Base-by-base conservation (phyloP, 1,140 invertebrate genomes). In the Magallana angulata region DNA sequence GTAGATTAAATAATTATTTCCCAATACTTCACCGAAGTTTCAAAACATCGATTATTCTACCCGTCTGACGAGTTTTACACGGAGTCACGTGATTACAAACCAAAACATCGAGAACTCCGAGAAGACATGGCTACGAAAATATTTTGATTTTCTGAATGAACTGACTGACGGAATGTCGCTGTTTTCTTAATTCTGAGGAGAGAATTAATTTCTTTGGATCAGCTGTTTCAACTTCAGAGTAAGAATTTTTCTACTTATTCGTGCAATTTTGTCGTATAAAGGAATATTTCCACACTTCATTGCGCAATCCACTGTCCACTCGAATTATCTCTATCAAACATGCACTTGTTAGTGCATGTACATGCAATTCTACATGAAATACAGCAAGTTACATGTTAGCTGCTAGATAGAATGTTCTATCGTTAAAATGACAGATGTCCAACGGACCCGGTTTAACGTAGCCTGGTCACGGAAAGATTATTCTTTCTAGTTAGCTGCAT, bases 1-100 rank as follows among this genome's bases (percentile, higher is more conserved):
- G 36, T 48, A 48, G 0, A 48, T 5, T 48, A 4, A 48, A 48
- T 48, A 48, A 48, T 4, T 48, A 48, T 48, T 48, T 48, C 36
- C 36, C 36, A 48, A 48, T 48, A 48, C 36, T 48, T 48, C 36
- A 48, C 36, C 36, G 36, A 48, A 48, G 36, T 48, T 48, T 48
- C 36, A 48, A 48, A 48, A 48, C 36, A 48, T 48, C 36, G 36
- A 48, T 48, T 48, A 4, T 48, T 48, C 36, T 48, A 48, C 68
- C 14, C 18, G 68, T 76, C 68, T 12, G 7, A 4, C 68, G 12
- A 76, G 68, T 76, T 60, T 24, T 62, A 62, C 60, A 48, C 30
- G 24, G 18, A 12, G 68, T 76, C 68, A 76, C 68, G 68, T 76
- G 68, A 76, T 24, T 3, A 30, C 36, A 76, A 71, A 76, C 68